Evolutionary conservation across 2,797 vertebrate genomes (phyloP).

Genomic region (Sebastes nivosus): DNA sequence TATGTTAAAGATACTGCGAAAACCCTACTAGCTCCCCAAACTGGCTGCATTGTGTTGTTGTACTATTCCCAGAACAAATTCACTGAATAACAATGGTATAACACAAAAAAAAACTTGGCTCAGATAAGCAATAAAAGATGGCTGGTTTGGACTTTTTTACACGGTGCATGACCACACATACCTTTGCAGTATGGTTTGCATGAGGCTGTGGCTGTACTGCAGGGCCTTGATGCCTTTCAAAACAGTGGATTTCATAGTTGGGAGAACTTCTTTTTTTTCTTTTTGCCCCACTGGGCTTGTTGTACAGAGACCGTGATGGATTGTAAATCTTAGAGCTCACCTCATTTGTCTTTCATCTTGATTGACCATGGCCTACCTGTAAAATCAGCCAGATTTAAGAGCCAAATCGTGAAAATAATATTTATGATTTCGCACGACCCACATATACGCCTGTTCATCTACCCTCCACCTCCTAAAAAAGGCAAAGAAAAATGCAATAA

Average conservation of each 20-base stretch:
- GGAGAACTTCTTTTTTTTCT: background rate
- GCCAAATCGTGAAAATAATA: constrained; percentile 40
- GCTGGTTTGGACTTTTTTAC: constrained; percentile 1
- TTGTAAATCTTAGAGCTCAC: constrained; percentile 41
- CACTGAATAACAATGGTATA: constrained; percentile 4
- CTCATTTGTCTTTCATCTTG: constrained; percentile 51
- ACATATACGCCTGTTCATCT: constrained; percentile 19
- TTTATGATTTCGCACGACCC: constrained; percentile 23
- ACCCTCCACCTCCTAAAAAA: background rate
- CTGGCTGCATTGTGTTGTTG: background rate
- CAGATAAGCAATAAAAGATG: background rate
- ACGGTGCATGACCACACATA: constrained; percentile 45
- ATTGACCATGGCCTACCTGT: constrained; percentile 20
- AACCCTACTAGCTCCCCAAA: background rate
- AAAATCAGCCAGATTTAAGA: constrained; percentile 42
- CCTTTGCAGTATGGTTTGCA: constrained; percentile 41
- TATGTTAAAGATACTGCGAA: background rate
- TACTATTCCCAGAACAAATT: background rate
- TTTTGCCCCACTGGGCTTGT: constrained; percentile 19
- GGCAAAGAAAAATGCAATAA: constrained; percentile 18
- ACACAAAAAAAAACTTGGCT: constrained; percentile 14
- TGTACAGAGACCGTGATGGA: constrained; percentile 8
- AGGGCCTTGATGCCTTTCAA: constrained; percentile 26
- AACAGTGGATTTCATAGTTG: constrained; percentile 29
- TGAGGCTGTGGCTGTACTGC: constrained; percentile 16